Percentiles rank a stretch among this genome's conserved stretches.
Conservation (phyloP, 1,140 invertebrate genomes). For the Chionoecetes opilio region DNA sequence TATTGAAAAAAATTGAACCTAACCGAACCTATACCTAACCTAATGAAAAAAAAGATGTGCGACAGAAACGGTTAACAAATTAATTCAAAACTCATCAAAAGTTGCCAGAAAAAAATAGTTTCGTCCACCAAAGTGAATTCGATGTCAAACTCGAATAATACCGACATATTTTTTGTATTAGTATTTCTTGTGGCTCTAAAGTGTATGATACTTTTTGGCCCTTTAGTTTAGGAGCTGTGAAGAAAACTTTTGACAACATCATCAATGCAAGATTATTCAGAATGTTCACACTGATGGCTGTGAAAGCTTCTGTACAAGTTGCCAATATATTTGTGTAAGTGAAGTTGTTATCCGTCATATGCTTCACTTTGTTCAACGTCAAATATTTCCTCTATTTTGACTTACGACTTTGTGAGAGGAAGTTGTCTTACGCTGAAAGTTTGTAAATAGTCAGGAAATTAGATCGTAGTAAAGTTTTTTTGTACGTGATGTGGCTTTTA, state of each 20-base stretch:
- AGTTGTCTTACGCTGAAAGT: not conserved
- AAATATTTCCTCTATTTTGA: constrained; percentile 31
- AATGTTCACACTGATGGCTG: constrained; percentile 18
- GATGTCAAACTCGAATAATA: too few relatives aligned
- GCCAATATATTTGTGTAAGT: constrained; percentile 8
- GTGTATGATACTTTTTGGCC: not conserved
- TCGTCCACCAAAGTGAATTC: too few relatives aligned
- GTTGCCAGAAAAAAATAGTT: too few relatives aligned
- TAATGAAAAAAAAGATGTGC: too few relatives aligned
- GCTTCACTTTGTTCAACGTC: constrained; percentile 16
- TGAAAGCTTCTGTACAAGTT: constrained; percentile 30
- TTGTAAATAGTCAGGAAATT: constrained; percentile 21
- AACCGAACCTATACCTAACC: too few relatives aligned
- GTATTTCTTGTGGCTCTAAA: not conserved
- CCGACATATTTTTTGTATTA: constrained; percentile 19
- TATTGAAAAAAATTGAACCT: too few relatives aligned
- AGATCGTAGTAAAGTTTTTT: not conserved
- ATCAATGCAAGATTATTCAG: constrained; percentile 14
- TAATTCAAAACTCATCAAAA: too few relatives aligned
- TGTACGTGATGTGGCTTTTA: not conserved
- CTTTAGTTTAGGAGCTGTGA: not conserved
- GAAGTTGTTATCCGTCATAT: not conserved
- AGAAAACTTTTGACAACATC: not conserved
- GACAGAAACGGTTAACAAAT: too few relatives aligned
- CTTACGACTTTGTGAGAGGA: constrained; percentile 4